phyloP scores from a whole-genome alignment of 2,113 vertebrate genomes.

The Dipodomys merriami region DNA sequence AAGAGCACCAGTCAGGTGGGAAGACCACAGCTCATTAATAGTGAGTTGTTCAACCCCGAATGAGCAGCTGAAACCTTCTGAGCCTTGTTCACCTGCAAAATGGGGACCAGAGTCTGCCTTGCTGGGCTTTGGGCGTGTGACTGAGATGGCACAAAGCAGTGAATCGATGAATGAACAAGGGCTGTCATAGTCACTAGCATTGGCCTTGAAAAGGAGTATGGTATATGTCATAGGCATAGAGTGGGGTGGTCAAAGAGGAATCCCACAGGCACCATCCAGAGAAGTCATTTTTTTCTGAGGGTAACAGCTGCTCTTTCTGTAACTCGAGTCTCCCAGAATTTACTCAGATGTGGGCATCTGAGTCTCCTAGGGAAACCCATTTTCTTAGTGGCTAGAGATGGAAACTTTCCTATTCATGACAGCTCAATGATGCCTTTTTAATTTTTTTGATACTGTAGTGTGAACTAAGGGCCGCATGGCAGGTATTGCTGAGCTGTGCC shows the following conservation, averaged over 20 bases:
- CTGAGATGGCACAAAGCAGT: neutral
- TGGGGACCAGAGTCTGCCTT: neutral
- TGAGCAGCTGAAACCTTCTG: neutral
- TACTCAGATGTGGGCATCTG: neutral
- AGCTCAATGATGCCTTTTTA: neutral
- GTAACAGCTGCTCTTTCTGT: constrained; percentile 16
- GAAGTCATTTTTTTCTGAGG: neutral
- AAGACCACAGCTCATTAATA: neutral
- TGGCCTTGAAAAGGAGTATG: rapidly evolving
- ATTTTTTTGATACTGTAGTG: too few relatives aligned
- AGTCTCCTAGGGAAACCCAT: neutral
- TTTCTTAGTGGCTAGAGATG: neutral
- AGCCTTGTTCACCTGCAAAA: neutral
- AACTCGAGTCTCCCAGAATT: neutral
- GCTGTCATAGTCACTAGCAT: neutral
- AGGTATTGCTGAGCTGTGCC: too few relatives aligned
- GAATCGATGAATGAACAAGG: neutral
- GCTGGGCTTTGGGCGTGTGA: neutral
- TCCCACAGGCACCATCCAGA: neutral
- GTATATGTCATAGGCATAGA: rapidly evolving
- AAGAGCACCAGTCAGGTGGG: rapidly evolving
- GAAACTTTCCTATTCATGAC: neutral
- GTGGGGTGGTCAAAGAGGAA: neutral
- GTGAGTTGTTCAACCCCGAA: neutral
- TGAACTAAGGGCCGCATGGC: too few relatives aligned